Percentiles rank a stretch among this genome's conserved stretches.
These are phyloP conservation scores for Gasterosteus aculeatus DNA, from an alignment of 2,113 vertebrate genomes.

Conservation along the genomic window DNA sequence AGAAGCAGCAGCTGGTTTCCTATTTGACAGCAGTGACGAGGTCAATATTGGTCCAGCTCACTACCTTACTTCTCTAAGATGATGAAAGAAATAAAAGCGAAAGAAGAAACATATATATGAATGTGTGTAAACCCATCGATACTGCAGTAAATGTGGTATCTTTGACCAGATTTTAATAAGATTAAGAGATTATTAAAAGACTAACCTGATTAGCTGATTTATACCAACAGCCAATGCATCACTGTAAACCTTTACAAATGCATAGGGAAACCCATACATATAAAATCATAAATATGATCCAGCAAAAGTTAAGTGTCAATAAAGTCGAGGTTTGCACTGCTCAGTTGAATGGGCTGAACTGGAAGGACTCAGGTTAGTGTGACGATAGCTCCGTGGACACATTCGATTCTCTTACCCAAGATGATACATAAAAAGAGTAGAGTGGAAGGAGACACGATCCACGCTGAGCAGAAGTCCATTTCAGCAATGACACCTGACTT, in stretches of 20 bases:
- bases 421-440: slow-evolving; percentile 64
- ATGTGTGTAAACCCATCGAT: neutral
- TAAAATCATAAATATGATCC: slow-evolving; percentile 9
- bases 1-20: neutral
- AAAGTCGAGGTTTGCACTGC: slow-evolving; percentile 24
- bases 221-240: neutral
- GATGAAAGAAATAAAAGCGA: neutral
- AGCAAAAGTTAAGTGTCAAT: slow-evolving; percentile 26
- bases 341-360: slow-evolving; percentile 35
- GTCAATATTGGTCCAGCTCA: neutral
- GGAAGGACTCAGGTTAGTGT: slow-evolving; percentile 50
- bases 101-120: neutral
- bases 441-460: slow-evolving; percentile 51
- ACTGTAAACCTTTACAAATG: slow-evolving; percentile 6
- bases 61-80: neutral
- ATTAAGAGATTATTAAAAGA: neutral
- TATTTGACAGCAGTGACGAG: neutral
- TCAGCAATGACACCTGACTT: slow-evolving; percentile 55
- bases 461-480: slow-evolving; percentile 67
- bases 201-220: neutral
- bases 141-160: neutral
- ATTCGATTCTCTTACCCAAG: slow-evolving; percentile 71
- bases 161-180: neutral
- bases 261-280: neutral
- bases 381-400: slow-evolving; percentile 51